Evolutionary conservation across 2,888 invertebrate species (phyloP).

Genomic region (Strigamia transsilvanica): DNA sequence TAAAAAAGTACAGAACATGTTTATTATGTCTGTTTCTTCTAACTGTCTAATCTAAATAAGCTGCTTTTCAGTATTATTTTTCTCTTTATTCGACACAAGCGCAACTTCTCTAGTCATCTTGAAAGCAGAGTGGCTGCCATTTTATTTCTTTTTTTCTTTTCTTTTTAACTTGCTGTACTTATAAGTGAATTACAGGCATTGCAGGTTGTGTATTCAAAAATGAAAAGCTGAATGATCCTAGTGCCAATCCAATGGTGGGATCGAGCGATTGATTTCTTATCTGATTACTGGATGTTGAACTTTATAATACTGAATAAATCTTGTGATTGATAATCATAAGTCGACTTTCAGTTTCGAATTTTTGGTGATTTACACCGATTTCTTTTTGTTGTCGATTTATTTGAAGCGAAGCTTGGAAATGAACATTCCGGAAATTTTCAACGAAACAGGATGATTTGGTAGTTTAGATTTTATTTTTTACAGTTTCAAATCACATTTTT

Average conservation of each 20-base stretch:
- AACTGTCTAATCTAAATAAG: background rate
- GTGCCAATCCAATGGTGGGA: conserved; percentile 7
- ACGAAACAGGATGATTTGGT: background rate
- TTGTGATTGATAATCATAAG: conserved; percentile 45
- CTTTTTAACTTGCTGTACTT: conserved; percentile 31
- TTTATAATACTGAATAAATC: conserved; percentile 48
- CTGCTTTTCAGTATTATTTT: conserved; percentile 39
- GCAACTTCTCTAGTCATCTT: conserved; percentile 48
- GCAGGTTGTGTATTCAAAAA: conserved; percentile 36
- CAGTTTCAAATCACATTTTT: conserved; percentile 32
- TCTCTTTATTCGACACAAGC: background rate
- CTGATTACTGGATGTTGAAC: conserved; percentile 45
- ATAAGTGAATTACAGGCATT: conserved; percentile 12
- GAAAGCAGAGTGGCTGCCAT: conserved; percentile 46
- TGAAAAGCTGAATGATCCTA: background rate
- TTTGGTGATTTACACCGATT: background rate
- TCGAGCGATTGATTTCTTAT: conserved; percentile 30
- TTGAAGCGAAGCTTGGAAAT: no score
- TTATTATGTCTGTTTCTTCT: background rate
- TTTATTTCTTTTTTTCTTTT: background rate
- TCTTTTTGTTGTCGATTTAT: background rate
- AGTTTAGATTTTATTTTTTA: conserved; percentile 13
- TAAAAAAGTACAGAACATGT: conserved; percentile 5
- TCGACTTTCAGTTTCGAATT: background rate
- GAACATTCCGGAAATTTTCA: background rate